Evolutionary conservation across 2,113 vertebrate species (phyloP).

Genomic region (Maccullochella peelii): DNA sequence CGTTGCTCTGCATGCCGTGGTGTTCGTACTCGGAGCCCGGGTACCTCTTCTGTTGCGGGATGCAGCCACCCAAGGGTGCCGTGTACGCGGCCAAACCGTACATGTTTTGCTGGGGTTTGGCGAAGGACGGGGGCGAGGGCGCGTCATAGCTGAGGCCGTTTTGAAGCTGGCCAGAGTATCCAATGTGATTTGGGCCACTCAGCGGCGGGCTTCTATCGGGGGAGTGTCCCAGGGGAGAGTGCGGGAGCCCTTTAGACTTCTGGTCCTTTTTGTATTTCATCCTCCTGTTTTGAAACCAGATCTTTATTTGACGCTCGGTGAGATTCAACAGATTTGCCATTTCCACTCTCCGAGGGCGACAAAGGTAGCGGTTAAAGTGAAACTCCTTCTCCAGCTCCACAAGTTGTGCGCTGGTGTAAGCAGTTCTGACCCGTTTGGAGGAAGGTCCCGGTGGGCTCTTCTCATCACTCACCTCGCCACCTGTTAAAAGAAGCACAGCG

Average conservation of each 20-base stretch:
- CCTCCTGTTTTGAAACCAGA: slow-evolving; percentile 99
- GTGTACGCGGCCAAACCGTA: slow-evolving; percentile 99
- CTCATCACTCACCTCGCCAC: slow-evolving; percentile 96
- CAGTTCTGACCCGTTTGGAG: slow-evolving; percentile 97
- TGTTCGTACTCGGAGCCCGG: slow-evolving; percentile 96
- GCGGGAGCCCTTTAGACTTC: slow-evolving; percentile 98
- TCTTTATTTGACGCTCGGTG: slow-evolving; percentile 99
- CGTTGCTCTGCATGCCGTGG: slow-evolving; percentile 94
- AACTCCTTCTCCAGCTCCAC: slow-evolving; percentile 99
- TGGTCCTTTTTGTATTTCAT: slow-evolving; percentile 99
- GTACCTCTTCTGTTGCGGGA: slow-evolving; percentile 98
- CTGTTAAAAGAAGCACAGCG: slow-evolving; percentile 77
- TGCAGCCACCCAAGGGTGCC: slow-evolving; percentile 95
- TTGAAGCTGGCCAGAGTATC: slow-evolving; percentile 94
- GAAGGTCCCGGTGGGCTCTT: slow-evolving; percentile 97
- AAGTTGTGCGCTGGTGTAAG: slow-evolving; percentile 97
- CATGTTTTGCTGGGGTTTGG: slow-evolving; percentile 98
- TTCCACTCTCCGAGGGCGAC: slow-evolving; percentile 96
- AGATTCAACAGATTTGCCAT: slow-evolving; percentile 99
- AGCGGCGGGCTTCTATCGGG: slow-evolving; percentile 96
- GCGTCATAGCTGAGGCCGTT: slow-evolving; percentile 94
- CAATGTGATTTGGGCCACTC: slow-evolving; percentile 92
- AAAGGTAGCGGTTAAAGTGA: slow-evolving; percentile 98
- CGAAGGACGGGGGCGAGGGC: slow-evolving; percentile 96
- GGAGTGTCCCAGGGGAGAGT: slow-evolving; percentile 97